Base-by-base conservation (phyloP, 1,140 invertebrate species). In the Gonatopus flavifemur region DNA sequence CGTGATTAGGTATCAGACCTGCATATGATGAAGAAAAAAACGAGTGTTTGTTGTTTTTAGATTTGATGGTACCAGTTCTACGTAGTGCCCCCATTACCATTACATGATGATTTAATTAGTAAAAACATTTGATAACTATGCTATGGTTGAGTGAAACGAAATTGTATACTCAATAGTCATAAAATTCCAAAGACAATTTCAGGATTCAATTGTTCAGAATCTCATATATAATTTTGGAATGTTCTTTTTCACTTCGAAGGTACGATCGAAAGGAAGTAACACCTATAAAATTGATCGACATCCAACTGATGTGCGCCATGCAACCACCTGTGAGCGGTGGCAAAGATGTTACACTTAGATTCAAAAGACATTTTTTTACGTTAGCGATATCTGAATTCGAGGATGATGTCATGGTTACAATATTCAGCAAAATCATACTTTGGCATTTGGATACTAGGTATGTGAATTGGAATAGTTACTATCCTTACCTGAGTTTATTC, bases 381-480 rank as follows among this genome's bases (percentile, higher is more conserved):
- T 73, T 96, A 13, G 84, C 89, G 22, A 93, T 97, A 51, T 93
- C 96, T 62, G 93, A 96, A 67, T 96, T 96, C 70, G 83, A 88
- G 38, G 91, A 96, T 67, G 81, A 87, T 1, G 89, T 88, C 3
- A 87, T 97, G 82, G 82, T 82, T 1, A 87, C 87, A 5, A 97
- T 98, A 54, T 97, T 96, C 64, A 88, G 87, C 52, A 89, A 87
- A 72, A 96, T 98, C 54, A 85, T 97, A 77, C 77, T 94, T 1
- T 98, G 94, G 94, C 95, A 98, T 83, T 82, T 97, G 45, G 91
- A 94, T 68, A 90, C 90, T 1, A 86, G 70, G 72, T 66, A 30
- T 1, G 13, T 28, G 12, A 7, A 25, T 20, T 30, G 0, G 18
- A 52, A 18, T 16, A 15, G 31, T 16, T 33, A 8, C 18, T 25